phyloP scores from a whole-genome alignment of 2,797 vertebrate genomes.

The Pristis pectinata region DNA sequence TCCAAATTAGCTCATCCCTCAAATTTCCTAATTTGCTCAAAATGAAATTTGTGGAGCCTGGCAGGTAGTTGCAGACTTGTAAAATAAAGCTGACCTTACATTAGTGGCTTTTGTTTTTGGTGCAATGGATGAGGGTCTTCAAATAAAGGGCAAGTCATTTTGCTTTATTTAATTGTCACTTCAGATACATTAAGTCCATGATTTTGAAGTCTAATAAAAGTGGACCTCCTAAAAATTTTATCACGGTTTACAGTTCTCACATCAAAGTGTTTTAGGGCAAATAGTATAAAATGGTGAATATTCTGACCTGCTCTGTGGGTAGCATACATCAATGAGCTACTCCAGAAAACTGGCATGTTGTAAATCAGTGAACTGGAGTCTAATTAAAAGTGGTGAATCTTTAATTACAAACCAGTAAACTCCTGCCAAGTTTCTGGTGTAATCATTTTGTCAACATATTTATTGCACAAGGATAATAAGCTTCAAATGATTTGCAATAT shows the following conservation, averaged over 20 bases:
- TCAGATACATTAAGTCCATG: not conserved
- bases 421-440: slow-evolving; percentile 27
- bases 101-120: not conserved
- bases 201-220: not conserved
- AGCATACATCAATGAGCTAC: not conserved
- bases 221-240: not conserved
- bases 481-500: not conserved
- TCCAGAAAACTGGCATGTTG: not conserved
- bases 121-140: not conserved
- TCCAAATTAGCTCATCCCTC: not conserved
- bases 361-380: slow-evolving; percentile 21
- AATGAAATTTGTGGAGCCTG: not conserved
- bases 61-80: not conserved
- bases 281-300: not conserved
- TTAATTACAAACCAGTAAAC: not conserved
- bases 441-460: slow-evolving; percentile 24
- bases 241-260: not conserved
- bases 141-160: slow-evolving; percentile 12
- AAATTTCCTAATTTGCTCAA: not conserved
- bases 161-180: not conserved
- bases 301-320: not conserved
- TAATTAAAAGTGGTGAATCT: slow-evolving; percentile 10
- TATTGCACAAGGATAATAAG: slow-evolving; percentile 25
- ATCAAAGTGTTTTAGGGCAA: not conserved
- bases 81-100: not conserved